phyloP scores from a whole-genome alignment of 2,888 invertebrate species.

The Agriotes lineatus region DNA sequence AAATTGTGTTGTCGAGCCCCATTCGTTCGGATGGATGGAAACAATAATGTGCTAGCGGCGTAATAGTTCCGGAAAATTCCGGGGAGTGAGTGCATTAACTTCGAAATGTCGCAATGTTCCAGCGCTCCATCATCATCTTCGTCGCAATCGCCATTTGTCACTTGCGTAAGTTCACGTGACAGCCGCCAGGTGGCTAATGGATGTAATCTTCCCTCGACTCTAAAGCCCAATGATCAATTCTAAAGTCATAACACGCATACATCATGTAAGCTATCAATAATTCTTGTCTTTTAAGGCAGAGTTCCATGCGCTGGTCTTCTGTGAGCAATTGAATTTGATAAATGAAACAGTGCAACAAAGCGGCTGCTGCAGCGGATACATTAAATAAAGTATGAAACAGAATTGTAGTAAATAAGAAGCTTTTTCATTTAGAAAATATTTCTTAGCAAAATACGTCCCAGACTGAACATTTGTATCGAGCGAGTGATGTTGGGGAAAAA shows the following conservation, averaged over 20 bases:
- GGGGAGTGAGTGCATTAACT: conserved; percentile 43
- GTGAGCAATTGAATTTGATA: conserved; percentile 4
- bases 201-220: conserved; percentile 54
- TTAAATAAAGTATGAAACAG: conserved; percentile 35
- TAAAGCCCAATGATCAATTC: conserved; percentile 52
- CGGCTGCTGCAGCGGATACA: conserved; percentile 17
- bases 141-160: conserved; percentile 56
- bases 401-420: conserved; percentile 46
- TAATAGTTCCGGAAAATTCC: conserved; percentile 36
- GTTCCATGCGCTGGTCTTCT: conserved; percentile 7
- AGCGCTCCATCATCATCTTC: conserved; percentile 47
- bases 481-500: conserved; percentile 48
- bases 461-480: conserved; percentile 47
- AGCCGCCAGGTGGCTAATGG: conserved; percentile 58
- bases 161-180: conserved; percentile 54
- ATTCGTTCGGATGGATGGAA: conserved; percentile 37
- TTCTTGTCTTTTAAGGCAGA: conserved; percentile 27
- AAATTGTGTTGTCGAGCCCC: conserved; percentile 38
- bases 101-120: conserved; percentile 42
- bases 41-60: conserved; percentile 33
- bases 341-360: conserved; percentile 42
- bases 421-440: conserved; percentile 51
- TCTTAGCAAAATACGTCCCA: conserved; percentile 43
- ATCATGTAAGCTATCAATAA: conserved; percentile 37
- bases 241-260: conserved; percentile 41